Evolutionary conservation across 2,797 vertebrate species (phyloP).

Genomic region (Enteromius treurensis): DNA sequence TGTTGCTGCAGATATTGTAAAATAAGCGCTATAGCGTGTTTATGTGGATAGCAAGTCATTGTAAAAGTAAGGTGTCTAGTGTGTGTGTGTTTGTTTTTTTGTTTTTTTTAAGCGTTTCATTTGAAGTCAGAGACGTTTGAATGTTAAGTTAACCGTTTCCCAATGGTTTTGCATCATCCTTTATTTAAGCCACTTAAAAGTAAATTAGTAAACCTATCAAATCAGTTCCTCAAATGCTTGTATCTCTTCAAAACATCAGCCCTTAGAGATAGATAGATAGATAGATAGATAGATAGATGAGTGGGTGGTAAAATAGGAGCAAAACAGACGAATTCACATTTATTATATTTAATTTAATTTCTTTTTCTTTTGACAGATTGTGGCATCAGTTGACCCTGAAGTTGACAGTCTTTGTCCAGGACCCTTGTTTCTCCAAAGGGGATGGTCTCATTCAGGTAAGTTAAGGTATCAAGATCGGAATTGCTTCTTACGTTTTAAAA

Average conservation of each 20-base stretch:
- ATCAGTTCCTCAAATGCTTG: neutral
- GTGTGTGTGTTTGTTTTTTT: neutral
- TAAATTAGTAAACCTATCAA: neutral
- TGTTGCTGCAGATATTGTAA: neutral
- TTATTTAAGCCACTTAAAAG: neutral
- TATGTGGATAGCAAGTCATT: neutral
- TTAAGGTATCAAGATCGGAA: constrained; percentile 40
- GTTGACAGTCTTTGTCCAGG: constrained; percentile 90
- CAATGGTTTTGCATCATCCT: neutral
- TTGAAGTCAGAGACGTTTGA: neutral
- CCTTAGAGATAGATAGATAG: neutral
- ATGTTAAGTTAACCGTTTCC: neutral
- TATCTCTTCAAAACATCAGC: neutral
- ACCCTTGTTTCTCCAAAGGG: constrained; percentile 89
- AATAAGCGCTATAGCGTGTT: neutral
- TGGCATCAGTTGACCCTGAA: constrained; percentile 98
- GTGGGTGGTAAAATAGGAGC: neutral
- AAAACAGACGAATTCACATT: neutral
- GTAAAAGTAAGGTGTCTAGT: neutral
- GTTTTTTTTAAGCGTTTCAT: neutral
- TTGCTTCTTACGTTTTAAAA: neutral
- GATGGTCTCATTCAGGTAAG: constrained; percentile 88
- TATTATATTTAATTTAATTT: neutral
- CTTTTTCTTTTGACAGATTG: constrained; percentile 75
- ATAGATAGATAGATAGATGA: neutral